These are phyloP conservation scores for Elegia similella DNA, from an alignment of 2,888 invertebrate genomes.

Conservation along the genomic window DNA sequence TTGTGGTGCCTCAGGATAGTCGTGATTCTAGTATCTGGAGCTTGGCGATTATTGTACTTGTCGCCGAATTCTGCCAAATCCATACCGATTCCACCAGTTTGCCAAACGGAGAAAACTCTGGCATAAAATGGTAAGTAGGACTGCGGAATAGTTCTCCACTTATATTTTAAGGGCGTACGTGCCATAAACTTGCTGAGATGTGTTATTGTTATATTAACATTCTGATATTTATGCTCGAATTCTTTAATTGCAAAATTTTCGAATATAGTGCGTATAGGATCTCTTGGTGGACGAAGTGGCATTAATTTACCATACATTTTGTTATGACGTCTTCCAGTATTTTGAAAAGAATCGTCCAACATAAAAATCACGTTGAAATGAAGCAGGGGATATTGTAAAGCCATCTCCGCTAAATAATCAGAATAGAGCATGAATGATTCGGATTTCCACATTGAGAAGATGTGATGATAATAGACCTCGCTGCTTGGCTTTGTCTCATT, in stretches of 20 bases:
- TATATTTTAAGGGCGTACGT: slow-evolving; percentile 68
- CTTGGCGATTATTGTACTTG: slow-evolving; percentile 36
- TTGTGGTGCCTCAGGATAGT: slow-evolving; percentile 62
- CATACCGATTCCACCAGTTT: slow-evolving; percentile 75
- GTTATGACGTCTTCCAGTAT: slow-evolving; percentile 36
- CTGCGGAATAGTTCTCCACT: slow-evolving; percentile 71
- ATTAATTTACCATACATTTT: slow-evolving; percentile 47
- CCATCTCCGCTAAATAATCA: slow-evolving; percentile 55
- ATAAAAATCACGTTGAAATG: slow-evolving; percentile 58
- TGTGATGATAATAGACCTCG: slow-evolving; percentile 58
- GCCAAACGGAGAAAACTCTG: slow-evolving; percentile 77
- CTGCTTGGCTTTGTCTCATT: slow-evolving; percentile 48
- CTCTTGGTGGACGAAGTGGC: slow-evolving; percentile 32
- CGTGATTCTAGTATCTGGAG: slow-evolving; percentile 41
- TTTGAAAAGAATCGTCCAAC: slow-evolving; percentile 53
- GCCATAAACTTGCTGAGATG: slow-evolving; percentile 67
- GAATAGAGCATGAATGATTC: slow-evolving; percentile 47
- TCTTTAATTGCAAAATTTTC: slow-evolving; percentile 37
- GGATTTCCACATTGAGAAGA: slow-evolving; percentile 45
- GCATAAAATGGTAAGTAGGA: slow-evolving; percentile 72
- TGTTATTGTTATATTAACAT: slow-evolving; percentile 64
- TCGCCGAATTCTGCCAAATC: slow-evolving; percentile 52
- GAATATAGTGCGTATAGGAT: slow-evolving; percentile 32
- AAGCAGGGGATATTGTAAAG: slow-evolving; percentile 50
- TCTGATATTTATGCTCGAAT: slow-evolving; percentile 56